These are phyloP conservation scores for Lycorma delicatula DNA, from an alignment of 1,140 invertebrate genomes.

Conservation along the genomic window DNA sequence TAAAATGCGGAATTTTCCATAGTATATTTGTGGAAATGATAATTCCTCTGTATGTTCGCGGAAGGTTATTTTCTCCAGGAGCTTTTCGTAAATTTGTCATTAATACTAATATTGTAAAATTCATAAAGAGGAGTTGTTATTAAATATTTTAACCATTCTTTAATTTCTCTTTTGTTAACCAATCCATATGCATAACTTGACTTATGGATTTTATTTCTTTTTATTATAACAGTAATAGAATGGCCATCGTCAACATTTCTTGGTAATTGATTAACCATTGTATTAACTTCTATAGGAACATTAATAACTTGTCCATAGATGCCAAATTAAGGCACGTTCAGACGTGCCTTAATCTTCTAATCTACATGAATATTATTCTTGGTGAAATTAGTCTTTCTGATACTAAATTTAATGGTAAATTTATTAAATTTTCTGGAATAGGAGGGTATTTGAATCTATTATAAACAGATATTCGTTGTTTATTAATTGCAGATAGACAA, in stretches of 20 bases:
- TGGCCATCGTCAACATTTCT: slow-evolving; percentile 30
- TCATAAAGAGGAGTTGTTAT: slow-evolving; percentile 20
- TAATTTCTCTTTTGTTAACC: slow-evolving; percentile 22
- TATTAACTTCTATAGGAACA: slow-evolving; percentile 29
- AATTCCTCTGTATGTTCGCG: too few relatives aligned
- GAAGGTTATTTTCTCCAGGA: too few relatives aligned
- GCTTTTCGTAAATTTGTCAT: background rate
- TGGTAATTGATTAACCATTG: slow-evolving; percentile 28
- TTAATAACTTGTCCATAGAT: slow-evolving; percentile 32
- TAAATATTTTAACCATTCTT: slow-evolving; percentile 22
- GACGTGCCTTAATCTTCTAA: too few relatives aligned
- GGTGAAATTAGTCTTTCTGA: too few relatives aligned
- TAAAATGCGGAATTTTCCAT: slow-evolving; percentile 1
- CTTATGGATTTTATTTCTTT: slow-evolving; percentile 30
- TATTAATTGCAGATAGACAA: too few relatives aligned
- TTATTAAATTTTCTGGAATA: too few relatives aligned
- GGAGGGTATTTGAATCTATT: too few relatives aligned
- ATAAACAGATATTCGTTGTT: too few relatives aligned
- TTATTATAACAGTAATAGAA: slow-evolving; percentile 29
- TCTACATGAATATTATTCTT: too few relatives aligned
- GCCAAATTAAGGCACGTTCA: too few relatives aligned
- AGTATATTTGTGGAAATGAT: background rate
- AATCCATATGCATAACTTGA: slow-evolving; percentile 20
- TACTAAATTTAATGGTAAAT: too few relatives aligned
- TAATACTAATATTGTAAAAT: background rate